A percentile compares a stretch with the other conserved stretches of the same genome.
Conservation (phyloP, 2,797 vertebrate genomes). For the Harpagifer antarcticus region DNA sequence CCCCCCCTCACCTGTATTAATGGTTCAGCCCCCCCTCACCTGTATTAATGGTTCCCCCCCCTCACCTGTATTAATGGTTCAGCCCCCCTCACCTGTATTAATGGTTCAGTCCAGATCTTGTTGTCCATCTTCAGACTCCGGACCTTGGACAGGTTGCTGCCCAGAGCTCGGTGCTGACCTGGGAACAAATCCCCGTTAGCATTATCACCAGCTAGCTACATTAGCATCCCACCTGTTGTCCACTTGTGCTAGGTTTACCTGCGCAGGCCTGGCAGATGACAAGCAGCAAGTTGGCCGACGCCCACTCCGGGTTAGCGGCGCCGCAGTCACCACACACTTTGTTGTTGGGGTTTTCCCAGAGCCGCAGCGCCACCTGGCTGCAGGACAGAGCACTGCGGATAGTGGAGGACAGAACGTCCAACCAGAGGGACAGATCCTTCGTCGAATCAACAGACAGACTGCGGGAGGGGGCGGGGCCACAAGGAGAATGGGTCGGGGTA, state of each 20-base stretch:
- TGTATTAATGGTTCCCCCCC: constrained; percentile 3
- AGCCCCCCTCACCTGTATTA: background rate
- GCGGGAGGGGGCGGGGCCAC: background rate
- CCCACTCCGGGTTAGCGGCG: constrained; percentile 82
- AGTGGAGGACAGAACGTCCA: constrained; percentile 67
- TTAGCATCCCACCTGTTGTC: background rate
- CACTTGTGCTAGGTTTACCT: constrained; percentile 51
- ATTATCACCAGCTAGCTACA: background rate
- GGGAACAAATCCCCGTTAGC: background rate
- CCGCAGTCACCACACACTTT: constrained; percentile 84
- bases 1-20: too few relatives aligned
- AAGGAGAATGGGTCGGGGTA: background rate
- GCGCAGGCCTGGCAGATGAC: constrained; percentile 85
- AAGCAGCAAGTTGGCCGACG: constrained; percentile 84
- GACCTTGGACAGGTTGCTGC: constrained; percentile 80
- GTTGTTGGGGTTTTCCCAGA: constrained; percentile 83
- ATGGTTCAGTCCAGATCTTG: constrained; percentile 85
- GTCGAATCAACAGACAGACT: constrained; percentile 83
- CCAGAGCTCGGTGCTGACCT: constrained; percentile 81
- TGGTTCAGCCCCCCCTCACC: background rate
- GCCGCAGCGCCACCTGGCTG: constrained; percentile 78
- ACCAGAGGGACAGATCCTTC: constrained; percentile 75
- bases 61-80: background rate
- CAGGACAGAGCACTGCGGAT: constrained; percentile 81
- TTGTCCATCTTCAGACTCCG: constrained; percentile 84